Evolutionary conservation across 1,140 invertebrate species (phyloP), one percentile per base, ranked within the genome.

Genomic region (Caenorhabditis inopinata): DNA sequence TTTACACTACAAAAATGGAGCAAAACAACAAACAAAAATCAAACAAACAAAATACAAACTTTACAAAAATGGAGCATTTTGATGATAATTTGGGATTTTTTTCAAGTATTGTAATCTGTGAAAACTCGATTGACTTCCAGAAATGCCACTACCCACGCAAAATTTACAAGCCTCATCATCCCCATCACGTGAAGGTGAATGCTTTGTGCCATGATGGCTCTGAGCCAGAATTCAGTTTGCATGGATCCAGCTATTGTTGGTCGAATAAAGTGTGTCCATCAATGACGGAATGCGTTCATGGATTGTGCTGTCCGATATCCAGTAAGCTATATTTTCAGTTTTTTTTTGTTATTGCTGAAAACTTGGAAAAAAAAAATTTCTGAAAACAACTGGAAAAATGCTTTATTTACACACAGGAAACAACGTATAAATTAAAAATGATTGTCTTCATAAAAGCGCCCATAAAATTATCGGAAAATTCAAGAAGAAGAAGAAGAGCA

Each of bases 41-140:
- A n/a, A n/a, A n/a, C n/a, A n/a, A n/a, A n/a, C n/a, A n/a, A n/a
- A n/a, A n/a, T n/a, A n/a, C n/a, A n/a, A n/a, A n/a, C n/a, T n/a
- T n/a, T n/a, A n/a, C n/a, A n/a, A n/a, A n/a, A n/a, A n/a, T n/a
- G n/a, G n/a, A n/a, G n/a, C n/a, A n/a, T n/a, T n/a, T n/a, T n/a
- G n/a, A n/a, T n/a, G n/a, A n/a, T n/a, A n/a, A n/a, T n/a, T n/a
- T n/a, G n/a, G n/a, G n/a, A n/a, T n/a, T n/a, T n/a, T n/a, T 46
- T 89, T 89, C 87, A 91, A 92, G 93, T 90, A n/a, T n/a, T 47
- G 7, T 76, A 16, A 68, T 45, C 23, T 18, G 5, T 42, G 5
- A 42, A 42, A 42, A 7, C 14, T 42, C n/a, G 9, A 68, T 29
- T 68, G n/a, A n/a, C n/a, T 68, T 68, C 84, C 53, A 80, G 48